These are phyloP conservation scores for Balaenoptera acutorostrata DNA, from an alignment of 2,113 vertebrate species.

Conservation along the genomic window DNA sequence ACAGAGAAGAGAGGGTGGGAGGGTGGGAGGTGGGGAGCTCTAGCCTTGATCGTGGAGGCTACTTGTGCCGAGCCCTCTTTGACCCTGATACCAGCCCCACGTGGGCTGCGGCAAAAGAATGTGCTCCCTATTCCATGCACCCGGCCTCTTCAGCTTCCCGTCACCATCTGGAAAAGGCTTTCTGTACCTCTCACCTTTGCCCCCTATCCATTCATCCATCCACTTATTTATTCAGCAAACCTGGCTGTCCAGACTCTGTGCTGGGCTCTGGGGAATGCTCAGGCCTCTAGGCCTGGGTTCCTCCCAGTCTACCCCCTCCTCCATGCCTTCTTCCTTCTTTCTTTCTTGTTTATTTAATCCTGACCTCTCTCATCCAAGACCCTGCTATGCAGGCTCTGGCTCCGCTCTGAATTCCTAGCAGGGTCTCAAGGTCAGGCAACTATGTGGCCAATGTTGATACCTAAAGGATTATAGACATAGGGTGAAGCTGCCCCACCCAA, in stretches of 20 bases:
- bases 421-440: neutral
- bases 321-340: neutral
- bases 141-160: neutral
- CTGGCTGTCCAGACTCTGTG: neutral
- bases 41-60: neutral
- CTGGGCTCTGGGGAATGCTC: neutral
- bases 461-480: neutral
- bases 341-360: neutral
- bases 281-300: neutral
- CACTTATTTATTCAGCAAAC: slow-evolving; percentile 22
- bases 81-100: neutral
- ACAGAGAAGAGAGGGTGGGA: neutral
- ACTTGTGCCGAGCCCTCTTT: neutral
- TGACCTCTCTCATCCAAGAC: neutral
- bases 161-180: neutral
- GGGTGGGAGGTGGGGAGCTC: neutral
- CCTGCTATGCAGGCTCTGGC: neutral
- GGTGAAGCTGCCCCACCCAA: neutral
- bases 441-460: neutral
- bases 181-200: slow-evolving; percentile 33
- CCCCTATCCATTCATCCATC: neutral
- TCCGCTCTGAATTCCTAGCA: neutral
- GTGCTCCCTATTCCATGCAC: neutral
- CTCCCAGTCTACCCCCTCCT: neutral
- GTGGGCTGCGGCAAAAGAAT: neutral